Conservation (phyloP, 2,797 vertebrate genomes). For the Oreochromis grahami region DNA sequence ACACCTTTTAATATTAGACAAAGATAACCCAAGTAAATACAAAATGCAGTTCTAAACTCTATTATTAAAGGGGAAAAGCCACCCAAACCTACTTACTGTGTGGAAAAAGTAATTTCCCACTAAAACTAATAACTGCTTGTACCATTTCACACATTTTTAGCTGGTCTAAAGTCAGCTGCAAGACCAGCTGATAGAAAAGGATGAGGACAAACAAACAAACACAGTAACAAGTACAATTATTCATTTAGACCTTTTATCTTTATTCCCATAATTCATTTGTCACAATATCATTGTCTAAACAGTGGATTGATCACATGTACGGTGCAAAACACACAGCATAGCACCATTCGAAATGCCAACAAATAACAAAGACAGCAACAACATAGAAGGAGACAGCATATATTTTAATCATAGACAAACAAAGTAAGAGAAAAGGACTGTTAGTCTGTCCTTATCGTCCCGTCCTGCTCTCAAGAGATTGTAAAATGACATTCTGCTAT, state of each 20-base stretch:
- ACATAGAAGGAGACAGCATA: constrained; percentile 5
- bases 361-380: constrained; percentile 13
- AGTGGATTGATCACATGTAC: neutral
- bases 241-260: neutral
- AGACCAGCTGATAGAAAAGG: neutral
- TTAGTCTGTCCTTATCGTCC: neutral
- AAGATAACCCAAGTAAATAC: neutral
- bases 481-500: neutral
- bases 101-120: neutral
- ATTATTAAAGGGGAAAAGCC: neutral
- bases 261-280: neutral
- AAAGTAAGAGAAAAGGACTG: neutral
- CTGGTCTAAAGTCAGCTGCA: neutral
- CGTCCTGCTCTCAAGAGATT: constrained; percentile 43
- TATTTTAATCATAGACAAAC: neutral
- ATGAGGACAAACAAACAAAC: neutral
- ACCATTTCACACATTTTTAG: neutral
- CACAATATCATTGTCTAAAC: neutral
- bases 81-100: neutral
- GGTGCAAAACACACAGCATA: neutral
- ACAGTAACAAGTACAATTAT: neutral
- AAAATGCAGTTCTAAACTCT: neutral
- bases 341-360: neutral
- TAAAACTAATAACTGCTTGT: neutral
- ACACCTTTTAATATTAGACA: neutral